Base-by-base conservation (phyloP, 2,888 invertebrate genomes). In the Cephus sareptanus region DNA sequence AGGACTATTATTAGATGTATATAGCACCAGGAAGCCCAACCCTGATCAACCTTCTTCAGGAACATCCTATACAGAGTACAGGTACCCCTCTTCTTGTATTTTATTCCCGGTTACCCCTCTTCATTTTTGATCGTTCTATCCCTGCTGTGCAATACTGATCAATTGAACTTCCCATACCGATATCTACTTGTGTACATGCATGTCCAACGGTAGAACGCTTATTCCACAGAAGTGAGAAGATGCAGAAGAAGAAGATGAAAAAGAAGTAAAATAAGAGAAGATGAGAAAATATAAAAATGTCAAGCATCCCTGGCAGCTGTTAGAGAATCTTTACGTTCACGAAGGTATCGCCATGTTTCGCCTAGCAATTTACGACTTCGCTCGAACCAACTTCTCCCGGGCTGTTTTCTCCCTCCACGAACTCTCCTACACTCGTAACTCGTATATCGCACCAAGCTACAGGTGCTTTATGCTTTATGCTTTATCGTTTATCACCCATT, bases 1-100 rank as follows among this genome's bases (percentile, higher is more conserved):
- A 79, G 80, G 80, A 82, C 82, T 83, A 85, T 85, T 85, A 84
- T 85, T 85, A 84, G 84, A 83, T 82, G 80, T 81, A 81, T 83
- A 84, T 84, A 83, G 83, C 81, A 81, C 82, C 80, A 83, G 84
- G 82, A 83, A 84, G 82, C 79, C 78, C 79, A 73, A 71, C 79
- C 75, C 76, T 31, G 34, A 31, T 37, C 71, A 13, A 34, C 74
- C 74, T 37, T 74, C 34, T 11, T 71, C 71, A 23, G 23, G 56
- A 56, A 56, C 9, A 23, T 23, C 23, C 56, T 23, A 23, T 23
- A 56, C 23, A 0, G 23, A 23, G 23, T 56, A 23, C 23, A 56
- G 56, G 56, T 56, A 56, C 23, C 34, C 68, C 74, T 77, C 68
- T 73, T 77, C 35, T 77, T 34, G n/a, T 30, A 34, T 74, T 74